These are phyloP conservation scores for Brachynemurus nebulosus DNA, from an alignment of 2,888 invertebrate species.

Conservation along the genomic window DNA sequence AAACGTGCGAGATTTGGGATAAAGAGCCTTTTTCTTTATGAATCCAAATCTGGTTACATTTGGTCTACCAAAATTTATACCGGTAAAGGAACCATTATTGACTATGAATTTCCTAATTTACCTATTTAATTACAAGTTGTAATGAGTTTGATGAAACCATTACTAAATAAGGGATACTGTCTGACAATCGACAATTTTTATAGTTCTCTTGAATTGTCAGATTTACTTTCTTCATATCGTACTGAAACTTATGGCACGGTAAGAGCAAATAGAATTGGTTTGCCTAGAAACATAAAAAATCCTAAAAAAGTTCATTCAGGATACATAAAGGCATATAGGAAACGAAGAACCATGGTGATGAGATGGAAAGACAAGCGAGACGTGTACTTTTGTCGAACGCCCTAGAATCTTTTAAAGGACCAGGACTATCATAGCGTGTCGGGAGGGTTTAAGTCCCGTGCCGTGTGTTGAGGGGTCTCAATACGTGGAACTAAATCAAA, in stretches of 20 bases:
- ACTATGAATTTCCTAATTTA: conserved; percentile 11
- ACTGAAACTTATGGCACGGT: conserved; percentile 17
- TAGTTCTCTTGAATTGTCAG: conserved; percentile 14
- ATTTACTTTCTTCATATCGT: conserved; percentile 11
- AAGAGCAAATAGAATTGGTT: conserved; percentile 13
- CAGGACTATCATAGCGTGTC: too few relatives aligned
- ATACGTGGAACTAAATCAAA: too few relatives aligned
- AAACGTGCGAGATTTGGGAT: conserved; percentile 23
- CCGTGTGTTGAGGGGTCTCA: too few relatives aligned
- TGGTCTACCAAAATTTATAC: conserved; percentile 21
- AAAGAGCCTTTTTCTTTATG: conserved; percentile 23
- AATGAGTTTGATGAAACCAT: conserved; percentile 15
- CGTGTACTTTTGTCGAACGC: not conserved
- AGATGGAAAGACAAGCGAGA: conserved; percentile 12
- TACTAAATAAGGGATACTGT: conserved; percentile 18
- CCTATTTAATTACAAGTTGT: conserved; percentile 16
- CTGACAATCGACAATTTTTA: conserved; percentile 18
- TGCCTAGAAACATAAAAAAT: conserved; percentile 11
- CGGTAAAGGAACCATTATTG: conserved; percentile 14
- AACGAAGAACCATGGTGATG: conserved; percentile 14
- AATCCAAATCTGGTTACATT: conserved; percentile 22
- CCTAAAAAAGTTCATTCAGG: conserved; percentile 13
- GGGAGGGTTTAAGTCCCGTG: too few relatives aligned
- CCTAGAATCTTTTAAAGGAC: too few relatives aligned
- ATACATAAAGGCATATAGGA: conserved; percentile 12